These are phyloP conservation scores for Laterallus jamaicensis DNA, from an alignment of 2,113 vertebrate genomes.

Conservation along the genomic window DNA sequence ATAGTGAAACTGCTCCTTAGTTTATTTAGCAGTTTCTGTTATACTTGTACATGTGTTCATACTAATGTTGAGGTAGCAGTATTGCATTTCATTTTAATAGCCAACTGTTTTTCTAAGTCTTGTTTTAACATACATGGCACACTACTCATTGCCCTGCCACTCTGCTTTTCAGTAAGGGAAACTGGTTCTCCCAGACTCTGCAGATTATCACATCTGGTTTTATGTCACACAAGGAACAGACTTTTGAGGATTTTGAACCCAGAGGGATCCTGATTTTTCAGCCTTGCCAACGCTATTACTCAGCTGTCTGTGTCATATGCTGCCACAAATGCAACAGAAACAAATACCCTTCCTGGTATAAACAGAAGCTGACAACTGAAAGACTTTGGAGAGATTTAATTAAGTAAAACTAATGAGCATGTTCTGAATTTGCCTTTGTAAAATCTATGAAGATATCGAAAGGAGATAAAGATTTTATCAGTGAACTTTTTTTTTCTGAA, in stretches of 20 bases:
- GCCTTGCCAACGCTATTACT: background rate
- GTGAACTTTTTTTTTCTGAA: background rate
- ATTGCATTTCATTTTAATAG: background rate
- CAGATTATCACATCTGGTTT: background rate
- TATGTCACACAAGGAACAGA: background rate
- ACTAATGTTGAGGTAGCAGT: background rate
- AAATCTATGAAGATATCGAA: background rate
- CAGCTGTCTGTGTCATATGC: background rate
- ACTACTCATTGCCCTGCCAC: background rate
- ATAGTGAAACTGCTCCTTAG: background rate
- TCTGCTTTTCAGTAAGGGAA: background rate
- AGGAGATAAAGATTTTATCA: background rate
- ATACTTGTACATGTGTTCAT: background rate
- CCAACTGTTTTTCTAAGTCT: slow-evolving; percentile 3
- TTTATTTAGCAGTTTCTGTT: slow-evolving; percentile 29
- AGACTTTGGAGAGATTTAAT: background rate
- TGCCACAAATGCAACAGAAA: background rate
- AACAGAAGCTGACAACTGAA: background rate
- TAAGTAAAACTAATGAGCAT: background rate
- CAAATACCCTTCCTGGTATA: background rate
- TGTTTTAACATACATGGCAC: background rate
- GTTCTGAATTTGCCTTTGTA: background rate
- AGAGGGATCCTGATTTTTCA: background rate
- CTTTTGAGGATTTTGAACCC: background rate
- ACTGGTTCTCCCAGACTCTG: background rate